These are phyloP conservation scores for Trachymyrmex cornetzi DNA, from an alignment of 1,140 invertebrate genomes.

Conservation along the genomic window DNA sequence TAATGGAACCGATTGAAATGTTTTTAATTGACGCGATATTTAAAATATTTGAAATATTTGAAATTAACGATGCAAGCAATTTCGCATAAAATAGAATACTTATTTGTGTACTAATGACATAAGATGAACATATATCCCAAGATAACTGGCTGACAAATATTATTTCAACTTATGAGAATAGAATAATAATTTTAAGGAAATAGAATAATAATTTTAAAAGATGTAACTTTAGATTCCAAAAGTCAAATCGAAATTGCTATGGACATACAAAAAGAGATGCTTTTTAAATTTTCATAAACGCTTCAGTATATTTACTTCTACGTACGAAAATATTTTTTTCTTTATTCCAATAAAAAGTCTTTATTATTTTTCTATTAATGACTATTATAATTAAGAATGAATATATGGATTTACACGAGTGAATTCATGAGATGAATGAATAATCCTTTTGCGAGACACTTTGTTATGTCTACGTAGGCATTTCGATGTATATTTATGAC, in stretches of 20 bases:
- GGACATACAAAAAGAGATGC: not conserved
- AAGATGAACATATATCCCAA: not conserved
- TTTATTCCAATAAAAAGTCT: not conserved
- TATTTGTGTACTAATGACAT: conserved; percentile 3
- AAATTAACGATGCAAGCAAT: not conserved
- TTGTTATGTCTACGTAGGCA: not conserved
- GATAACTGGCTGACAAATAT: not conserved
- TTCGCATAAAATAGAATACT: not conserved
- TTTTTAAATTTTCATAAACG: conserved; percentile 2
- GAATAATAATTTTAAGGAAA: not conserved
- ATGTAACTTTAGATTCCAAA: conserved; percentile 7
- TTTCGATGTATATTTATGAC: conserved; percentile 13
- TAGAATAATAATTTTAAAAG: not conserved
- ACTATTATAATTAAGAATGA: not conserved
- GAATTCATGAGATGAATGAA: not conserved
- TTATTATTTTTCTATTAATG: not conserved
- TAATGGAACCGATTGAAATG: not conserved
- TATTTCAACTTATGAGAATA: too few species aligned
- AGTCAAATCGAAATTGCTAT: not conserved
- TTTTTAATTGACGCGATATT: not conserved
- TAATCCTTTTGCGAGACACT: not conserved
- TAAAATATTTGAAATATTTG: not conserved
- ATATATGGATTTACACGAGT: not conserved
- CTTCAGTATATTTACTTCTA: not conserved
- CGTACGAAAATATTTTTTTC: not conserved